Conservation (phyloP, 1,140 invertebrate genomes). For the Camponotus floridanus region DNA sequence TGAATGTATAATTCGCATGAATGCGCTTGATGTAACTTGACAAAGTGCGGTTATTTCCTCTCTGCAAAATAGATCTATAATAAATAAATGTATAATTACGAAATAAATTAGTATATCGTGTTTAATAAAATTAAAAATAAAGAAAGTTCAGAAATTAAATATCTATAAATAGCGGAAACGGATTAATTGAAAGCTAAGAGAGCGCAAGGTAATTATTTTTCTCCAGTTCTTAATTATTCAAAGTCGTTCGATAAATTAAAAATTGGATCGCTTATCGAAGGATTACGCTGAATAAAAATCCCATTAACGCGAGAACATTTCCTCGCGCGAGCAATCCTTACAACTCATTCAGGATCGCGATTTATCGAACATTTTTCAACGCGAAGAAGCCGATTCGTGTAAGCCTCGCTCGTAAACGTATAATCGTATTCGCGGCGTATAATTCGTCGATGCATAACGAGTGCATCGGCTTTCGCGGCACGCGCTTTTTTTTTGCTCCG, state of each 20-base stretch:
- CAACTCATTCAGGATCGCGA: neutral
- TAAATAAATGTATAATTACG: no score
- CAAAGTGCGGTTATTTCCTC: neutral
- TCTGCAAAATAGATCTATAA: neutral
- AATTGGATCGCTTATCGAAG: no score
- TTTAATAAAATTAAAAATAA: no score
- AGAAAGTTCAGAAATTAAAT: no score
- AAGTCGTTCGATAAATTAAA: no score
- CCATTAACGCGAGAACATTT: conserved; percentile 27
- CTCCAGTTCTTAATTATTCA: no score
- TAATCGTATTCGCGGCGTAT: conserved; percentile 8
- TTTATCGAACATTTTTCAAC: conserved; percentile 31
- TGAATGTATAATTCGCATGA: neutral
- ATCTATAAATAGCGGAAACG: no score
- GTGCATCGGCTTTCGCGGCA: neutral
- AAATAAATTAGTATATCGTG: no score
- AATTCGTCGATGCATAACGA: conserved; percentile 44
- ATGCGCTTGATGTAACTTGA: neutral
- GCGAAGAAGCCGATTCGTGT: neutral
- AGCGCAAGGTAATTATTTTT: no score
- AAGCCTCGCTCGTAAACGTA: conserved; percentile 5
- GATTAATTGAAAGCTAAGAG: no score
- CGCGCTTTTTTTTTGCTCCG: neutral
- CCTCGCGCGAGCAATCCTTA: neutral
- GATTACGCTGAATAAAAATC: neutral